Evolutionary conservation across 2,888 invertebrate genomes (phyloP), one percentile per base, ranked within the genome.

Genomic region (Hedya salicella): DNA sequence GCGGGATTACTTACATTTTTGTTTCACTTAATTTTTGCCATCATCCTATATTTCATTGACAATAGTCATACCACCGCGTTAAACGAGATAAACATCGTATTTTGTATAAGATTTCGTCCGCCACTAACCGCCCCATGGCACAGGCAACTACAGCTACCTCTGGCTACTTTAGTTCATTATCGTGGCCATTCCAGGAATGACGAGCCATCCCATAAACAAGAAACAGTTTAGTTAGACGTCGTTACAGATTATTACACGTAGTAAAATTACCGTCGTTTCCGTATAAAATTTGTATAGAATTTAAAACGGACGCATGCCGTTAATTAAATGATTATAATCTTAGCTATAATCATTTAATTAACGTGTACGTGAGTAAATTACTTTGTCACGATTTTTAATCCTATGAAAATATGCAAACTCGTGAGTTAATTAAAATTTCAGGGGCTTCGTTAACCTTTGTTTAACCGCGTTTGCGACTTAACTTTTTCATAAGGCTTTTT

Each of bases 151-250:
- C 5, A 57, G 61, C 79, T 74, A 81, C 78, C 83, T 77, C 73
- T 76, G 78, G n/a, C 79, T 74, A 81, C 78, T 83, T 77, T 72
- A 77, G 77, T 77, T 82, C 76, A 85, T 87, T 85, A 83, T 78
- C 79, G 78, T 80, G 78, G 75, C 74, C 73, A 73, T 73, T 68
- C 73, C 64, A 70, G 69, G 71, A 70, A 71, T 73, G 70, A 74
- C 73, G 71, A 75, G 73, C 64, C 72, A 65, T 66, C 72, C 69
- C 70, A 70, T 73, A 70, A 70, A 69, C 66, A 66, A 71, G 70
- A 76, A 71, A 72, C 52, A 39, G 13, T 62, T 44, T 19, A 42
- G 21, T 21, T 49, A 64, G 44, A 16, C 32, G 19, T n/a, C 4
- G 21, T 61, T 32, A 48, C 14, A 25, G 25, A 48, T 21, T 61